Evolutionary conservation across 2,888 invertebrate genomes (phyloP).

Genomic region (Fragum sueziense): DNA sequence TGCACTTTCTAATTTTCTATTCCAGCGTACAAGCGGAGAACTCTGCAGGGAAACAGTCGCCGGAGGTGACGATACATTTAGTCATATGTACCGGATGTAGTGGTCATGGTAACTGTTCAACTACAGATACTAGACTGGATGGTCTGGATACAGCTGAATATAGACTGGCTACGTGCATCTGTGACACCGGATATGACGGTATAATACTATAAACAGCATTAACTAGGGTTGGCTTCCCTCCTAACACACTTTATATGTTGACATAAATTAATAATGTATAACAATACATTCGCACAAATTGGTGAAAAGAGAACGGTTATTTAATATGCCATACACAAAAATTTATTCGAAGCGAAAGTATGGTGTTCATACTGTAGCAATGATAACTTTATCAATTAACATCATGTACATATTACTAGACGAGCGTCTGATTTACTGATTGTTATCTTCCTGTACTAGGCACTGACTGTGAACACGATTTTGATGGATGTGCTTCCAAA

Average conservation of each 20-base stretch:
- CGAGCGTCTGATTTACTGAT: too few species aligned
- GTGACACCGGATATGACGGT: background rate
- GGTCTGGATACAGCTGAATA: background rate
- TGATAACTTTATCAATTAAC: too few species aligned
- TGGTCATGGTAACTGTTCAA: background rate
- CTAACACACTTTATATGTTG: too few species aligned
- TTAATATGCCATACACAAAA: too few species aligned
- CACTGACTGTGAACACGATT: slow-evolving; percentile 24
- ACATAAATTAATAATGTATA: too few species aligned
- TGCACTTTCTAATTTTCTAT: background rate
- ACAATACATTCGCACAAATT: background rate
- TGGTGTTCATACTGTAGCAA: too few species aligned
- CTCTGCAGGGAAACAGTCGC: background rate
- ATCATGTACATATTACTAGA: too few species aligned
- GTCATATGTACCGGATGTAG: background rate
- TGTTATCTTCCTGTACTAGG: too few species aligned
- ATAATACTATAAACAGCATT: too few species aligned
- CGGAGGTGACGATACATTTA: background rate
- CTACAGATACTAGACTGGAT: background rate
- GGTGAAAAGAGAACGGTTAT: too few species aligned
- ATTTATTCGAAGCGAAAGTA: too few species aligned
- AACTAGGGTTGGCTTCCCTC: too few species aligned
- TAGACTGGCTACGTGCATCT: background rate
- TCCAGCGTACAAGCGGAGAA: background rate
- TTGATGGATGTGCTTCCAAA: slow-evolving; percentile 24